Evolutionary conservation across 2,888 invertebrate genomes (phyloP).

Genomic region (Anthoptus insignis): DNA sequence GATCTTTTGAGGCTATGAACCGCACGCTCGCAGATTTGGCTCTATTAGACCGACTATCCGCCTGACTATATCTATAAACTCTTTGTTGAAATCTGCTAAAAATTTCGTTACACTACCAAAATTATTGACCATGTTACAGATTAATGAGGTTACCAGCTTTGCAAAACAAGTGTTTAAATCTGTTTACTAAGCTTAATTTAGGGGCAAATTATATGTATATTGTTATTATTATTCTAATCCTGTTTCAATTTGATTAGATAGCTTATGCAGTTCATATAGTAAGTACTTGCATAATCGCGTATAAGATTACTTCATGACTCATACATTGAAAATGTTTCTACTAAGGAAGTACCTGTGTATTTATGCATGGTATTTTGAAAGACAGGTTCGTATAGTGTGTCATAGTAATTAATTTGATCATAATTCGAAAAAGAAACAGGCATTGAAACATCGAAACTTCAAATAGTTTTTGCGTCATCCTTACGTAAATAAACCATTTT

Average conservation of each 20-base stretch:
- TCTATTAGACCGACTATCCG: constrained; percentile 85
- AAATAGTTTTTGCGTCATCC: not conserved
- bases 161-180: constrained; percentile 28
- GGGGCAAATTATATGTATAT: too few relatives aligned
- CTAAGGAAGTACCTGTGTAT: constrained; percentile 7
- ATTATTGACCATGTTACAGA: constrained; percentile 4
- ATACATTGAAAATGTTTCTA: not conserved
- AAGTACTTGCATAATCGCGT: not conserved
- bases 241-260: constrained; percentile 7
- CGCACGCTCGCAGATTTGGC: constrained; percentile 85
- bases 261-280: constrained; percentile 5
- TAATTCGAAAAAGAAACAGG: not conserved
- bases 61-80: constrained; percentile 72
- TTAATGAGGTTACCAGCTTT: not conserved
- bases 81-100: constrained; percentile 77
- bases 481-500: constrained; percentile 18
- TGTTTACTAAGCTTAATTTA: constrained; percentile 14
- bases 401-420: not conserved
- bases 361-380: too few relatives aligned
- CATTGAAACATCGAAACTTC: not conserved
- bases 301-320: not conserved
- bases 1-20: constrained; percentile 85
- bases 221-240: too few relatives aligned
- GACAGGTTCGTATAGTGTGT: too few relatives aligned
- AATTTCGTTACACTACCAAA: constrained; percentile 31